A percentile compares a stretch with the other conserved stretches of the same genome.
Evolutionary conservation across 2,113 vertebrate genomes (phyloP).

Genomic region (Melanerpes formicivorus): DNA sequence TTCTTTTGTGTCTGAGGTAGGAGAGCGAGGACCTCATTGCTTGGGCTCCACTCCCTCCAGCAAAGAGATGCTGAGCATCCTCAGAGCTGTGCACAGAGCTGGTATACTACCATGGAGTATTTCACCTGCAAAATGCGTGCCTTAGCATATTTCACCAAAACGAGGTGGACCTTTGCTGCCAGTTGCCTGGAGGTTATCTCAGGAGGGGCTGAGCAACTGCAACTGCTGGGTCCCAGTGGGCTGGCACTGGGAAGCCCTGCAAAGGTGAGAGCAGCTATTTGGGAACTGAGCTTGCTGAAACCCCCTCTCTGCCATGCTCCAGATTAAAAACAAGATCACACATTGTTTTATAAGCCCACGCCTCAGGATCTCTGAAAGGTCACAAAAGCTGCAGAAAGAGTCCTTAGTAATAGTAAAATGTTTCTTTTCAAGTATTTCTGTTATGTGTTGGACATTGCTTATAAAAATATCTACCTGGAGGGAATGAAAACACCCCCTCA

Average conservation of each 20-base stretch:
- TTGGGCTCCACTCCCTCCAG: not conserved
- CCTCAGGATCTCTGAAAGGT: not conserved
- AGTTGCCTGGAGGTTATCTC: not conserved
- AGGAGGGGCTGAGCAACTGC: not conserved
- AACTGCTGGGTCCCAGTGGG: not conserved
- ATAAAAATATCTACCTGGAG: constrained; percentile 39
- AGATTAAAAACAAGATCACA: not conserved
- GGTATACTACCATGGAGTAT: not conserved
- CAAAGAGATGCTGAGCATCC: too few species aligned
- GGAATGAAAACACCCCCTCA: constrained; percentile 13
- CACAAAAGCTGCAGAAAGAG: not conserved
- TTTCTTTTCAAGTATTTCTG: not conserved
- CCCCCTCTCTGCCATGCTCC: not conserved
- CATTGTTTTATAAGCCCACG: not conserved
- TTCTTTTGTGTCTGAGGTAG: not conserved
- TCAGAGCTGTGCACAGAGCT: not conserved
- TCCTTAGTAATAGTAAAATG: not conserved
- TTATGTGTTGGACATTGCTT: not conserved
- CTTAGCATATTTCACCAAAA: not conserved
- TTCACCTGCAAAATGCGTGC: not conserved
- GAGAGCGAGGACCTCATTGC: not conserved
- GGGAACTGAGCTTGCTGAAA: not conserved
- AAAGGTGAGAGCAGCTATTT: not conserved
- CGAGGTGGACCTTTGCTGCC: not conserved
- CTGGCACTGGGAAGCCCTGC: not conserved